A percentile compares a stretch with the other conserved stretches of the same genome.
Evolutionary conservation across 2,113 vertebrate genomes (phyloP).

Genomic region (Daubentonia madagascariensis): DNA sequence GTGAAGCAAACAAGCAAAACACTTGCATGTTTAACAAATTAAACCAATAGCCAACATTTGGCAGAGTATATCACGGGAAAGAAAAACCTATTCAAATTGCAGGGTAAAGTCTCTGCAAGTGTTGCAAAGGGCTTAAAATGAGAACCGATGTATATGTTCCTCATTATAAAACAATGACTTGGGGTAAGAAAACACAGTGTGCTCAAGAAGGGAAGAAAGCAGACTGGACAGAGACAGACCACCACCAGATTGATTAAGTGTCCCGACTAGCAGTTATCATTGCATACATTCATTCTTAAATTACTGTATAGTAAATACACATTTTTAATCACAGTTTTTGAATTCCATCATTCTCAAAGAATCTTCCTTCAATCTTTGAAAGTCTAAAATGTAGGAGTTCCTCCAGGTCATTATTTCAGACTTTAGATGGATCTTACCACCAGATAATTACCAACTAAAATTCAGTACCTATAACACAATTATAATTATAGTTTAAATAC

Average conservation of each 20-base stretch:
- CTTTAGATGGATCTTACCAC: not conserved
- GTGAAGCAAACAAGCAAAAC: not conserved
- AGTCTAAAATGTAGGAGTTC: not conserved
- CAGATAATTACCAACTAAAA: not conserved
- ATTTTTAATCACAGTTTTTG: not conserved
- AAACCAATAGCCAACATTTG: not conserved
- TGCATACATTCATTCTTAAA: not conserved
- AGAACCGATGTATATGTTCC: not conserved
- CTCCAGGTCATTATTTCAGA: not conserved
- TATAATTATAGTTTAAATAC: not conserved
- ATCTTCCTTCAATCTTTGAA: not conserved
- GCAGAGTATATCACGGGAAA: not conserved
- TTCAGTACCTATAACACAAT: not conserved
- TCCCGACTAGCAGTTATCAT: not conserved
- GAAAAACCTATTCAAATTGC: not conserved
- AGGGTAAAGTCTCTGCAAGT: not conserved
- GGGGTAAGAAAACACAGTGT: not conserved
- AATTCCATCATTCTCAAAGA: not conserved
- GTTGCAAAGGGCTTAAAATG: not conserved
- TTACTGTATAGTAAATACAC: accelerated
- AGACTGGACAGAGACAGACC: not conserved
- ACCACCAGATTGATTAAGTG: not conserved
- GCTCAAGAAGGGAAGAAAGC: not conserved
- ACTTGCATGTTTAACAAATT: not conserved
- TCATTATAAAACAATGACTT: not conserved